These are phyloP conservation scores for Anisognathus igniventris DNA, from an alignment of 2,797 vertebrate species.

Conservation along the genomic window DNA sequence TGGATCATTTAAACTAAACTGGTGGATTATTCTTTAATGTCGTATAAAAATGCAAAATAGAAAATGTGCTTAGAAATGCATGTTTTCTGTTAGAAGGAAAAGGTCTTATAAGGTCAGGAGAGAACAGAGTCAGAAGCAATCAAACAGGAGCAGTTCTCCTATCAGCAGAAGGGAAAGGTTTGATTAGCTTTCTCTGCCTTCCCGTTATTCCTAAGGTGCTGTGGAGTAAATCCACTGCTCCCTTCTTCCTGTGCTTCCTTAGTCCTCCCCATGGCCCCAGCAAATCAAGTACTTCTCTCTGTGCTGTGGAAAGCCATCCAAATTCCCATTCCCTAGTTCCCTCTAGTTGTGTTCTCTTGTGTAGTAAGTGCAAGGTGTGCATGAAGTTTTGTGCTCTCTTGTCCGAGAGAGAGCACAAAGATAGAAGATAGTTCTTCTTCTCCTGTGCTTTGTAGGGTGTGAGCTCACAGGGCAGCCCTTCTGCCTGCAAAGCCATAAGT, in stretches of 20 bases:
- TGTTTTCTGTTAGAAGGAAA: not conserved
- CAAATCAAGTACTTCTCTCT: not conserved
- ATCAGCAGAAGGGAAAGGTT: not conserved
- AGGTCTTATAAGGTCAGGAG: not conserved
- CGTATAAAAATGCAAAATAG: not conserved
- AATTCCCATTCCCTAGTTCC: not conserved
- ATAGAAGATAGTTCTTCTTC: too few species aligned
- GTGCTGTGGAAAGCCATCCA: not conserved
- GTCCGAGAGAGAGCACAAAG: too few species aligned
- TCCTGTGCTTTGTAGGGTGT: not conserved
- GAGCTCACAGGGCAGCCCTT: not conserved
- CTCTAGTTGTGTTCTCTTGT: not conserved
- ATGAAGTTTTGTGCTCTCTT: not conserved
- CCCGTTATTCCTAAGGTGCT: not conserved
- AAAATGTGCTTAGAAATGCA: not conserved
- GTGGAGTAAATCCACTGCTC: not conserved
- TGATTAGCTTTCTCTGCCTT: not conserved
- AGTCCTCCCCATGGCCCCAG: not conserved
- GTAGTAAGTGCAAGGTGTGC: not conserved
- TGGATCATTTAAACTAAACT: not conserved
- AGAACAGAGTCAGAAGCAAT: not conserved
- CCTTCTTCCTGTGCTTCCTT: not conserved
- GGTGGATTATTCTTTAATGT: not conserved
- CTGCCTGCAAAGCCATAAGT: not conserved
- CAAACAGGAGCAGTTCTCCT: not conserved